These are phyloP conservation scores for Rhinolophus sinicus DNA, from an alignment of 2,113 vertebrate genomes.

Conservation along the genomic window DNA sequence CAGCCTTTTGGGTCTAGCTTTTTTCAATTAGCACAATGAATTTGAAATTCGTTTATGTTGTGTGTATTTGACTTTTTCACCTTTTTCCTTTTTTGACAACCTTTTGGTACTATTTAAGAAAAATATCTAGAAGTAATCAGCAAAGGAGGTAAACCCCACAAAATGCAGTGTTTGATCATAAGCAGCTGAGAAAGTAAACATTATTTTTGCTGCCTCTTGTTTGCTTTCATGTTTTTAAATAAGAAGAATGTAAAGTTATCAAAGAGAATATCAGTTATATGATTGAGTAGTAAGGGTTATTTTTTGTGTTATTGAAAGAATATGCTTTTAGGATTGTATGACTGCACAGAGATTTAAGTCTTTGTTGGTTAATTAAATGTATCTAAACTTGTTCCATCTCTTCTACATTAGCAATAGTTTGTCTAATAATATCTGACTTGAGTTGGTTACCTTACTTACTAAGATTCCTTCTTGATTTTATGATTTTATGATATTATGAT, in stretches of 20 bases:
- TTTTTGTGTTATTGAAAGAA: background rate
- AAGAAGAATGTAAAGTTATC: background rate
- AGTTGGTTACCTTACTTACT: background rate
- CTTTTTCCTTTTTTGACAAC: background rate
- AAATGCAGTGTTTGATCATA: background rate
- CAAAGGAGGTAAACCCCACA: background rate
- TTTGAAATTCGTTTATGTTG: slow-evolving; percentile 7
- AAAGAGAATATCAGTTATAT: background rate
- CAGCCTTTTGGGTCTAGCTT: background rate
- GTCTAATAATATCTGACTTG: background rate
- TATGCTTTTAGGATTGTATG: background rate
- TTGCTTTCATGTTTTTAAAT: background rate
- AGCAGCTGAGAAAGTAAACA: background rate
- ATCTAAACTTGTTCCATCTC: background rate
- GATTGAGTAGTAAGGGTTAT: background rate
- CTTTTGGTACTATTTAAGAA: background rate
- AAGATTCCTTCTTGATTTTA: slow-evolving; percentile 14
- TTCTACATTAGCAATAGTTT: background rate
- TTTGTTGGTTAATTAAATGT: background rate
- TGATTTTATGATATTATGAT: background rate
- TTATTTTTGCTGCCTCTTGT: background rate
- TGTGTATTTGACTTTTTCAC: background rate
- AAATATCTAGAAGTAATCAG: background rate
- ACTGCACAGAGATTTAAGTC: background rate
- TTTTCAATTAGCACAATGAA: background rate